Evolutionary conservation across 2,888 invertebrate species (phyloP).

Genomic region (Pandemis corylana): DNA sequence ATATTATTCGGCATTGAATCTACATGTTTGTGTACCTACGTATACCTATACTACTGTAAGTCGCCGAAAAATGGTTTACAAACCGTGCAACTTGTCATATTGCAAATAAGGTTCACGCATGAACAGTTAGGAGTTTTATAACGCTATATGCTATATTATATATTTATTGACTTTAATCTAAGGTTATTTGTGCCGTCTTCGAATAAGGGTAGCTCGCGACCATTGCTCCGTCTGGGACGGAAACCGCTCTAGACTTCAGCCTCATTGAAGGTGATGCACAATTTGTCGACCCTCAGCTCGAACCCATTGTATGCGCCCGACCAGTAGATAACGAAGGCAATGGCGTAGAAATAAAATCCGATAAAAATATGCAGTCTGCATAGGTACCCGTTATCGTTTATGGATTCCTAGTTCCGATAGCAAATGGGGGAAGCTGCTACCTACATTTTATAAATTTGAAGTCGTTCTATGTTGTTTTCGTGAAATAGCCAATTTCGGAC

Average conservation of each 20-base stretch:
- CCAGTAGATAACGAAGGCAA: conserved; percentile 60
- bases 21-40: too few species aligned
- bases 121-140: too few species aligned
- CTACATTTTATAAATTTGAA: too few species aligned
- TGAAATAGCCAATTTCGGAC: too few species aligned
- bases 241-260: conserved; percentile 51
- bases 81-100: too few species aligned
- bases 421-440: not conserved
- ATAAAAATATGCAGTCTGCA: conserved; percentile 28
- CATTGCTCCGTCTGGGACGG: conserved; percentile 60
- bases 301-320: conserved; percentile 47
- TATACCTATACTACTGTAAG: too few species aligned
- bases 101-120: too few species aligned
- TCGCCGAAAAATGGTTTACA: too few species aligned
- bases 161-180: not conserved
- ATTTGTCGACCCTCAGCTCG: conserved; percentile 61
- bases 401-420: not conserved
- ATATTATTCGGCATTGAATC: too few species aligned
- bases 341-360: conserved; percentile 57
- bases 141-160: too few species aligned
- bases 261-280: conserved; percentile 70
- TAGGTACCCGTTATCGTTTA: not conserved
- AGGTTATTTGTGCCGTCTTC: conserved; percentile 13
- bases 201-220: conserved; percentile 29
- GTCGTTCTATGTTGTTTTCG: too few species aligned